Percentiles rank a stretch among this genome's conserved stretches.
phyloP scores from a whole-genome alignment of 1,140 invertebrate genomes.

The Phthorimaea operculella region DNA sequence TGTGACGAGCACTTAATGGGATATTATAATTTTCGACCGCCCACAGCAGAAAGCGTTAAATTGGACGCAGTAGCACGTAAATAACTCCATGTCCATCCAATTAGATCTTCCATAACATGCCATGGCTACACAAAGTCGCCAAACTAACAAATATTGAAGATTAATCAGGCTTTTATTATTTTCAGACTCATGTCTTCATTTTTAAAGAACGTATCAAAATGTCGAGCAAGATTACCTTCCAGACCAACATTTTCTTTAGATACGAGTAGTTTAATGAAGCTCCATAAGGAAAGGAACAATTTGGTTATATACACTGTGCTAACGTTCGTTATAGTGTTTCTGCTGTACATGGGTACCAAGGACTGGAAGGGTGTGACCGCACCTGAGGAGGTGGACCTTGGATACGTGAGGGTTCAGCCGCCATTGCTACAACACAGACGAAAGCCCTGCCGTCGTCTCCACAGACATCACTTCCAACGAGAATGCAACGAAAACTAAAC shows the following conservation, averaged over 20 bases:
- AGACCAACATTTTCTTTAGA: neutral
- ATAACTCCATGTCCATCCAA: constrained; percentile 10
- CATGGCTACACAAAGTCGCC: too few relatives aligned
- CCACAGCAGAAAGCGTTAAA: constrained; percentile 29
- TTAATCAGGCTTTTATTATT: too few relatives aligned
- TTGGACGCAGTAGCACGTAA: constrained; percentile 19
- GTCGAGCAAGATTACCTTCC: neutral
- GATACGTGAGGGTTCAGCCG: constrained; percentile 6
- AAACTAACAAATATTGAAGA: too few relatives aligned
- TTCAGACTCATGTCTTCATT: too few relatives aligned
- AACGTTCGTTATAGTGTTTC: constrained; percentile 27
- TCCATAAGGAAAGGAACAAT: constrained; percentile 6
- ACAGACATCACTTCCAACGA: neutral
- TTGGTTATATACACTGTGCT: constrained; percentile 30
- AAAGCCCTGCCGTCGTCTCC: neutral
- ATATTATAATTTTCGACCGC: constrained; percentile 43
- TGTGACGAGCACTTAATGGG: constrained; percentile 51
- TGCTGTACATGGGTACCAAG: constrained; percentile 35
- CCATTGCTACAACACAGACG: neutral
- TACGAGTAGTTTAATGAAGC: neutral
- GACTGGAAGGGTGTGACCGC: constrained; percentile 44
- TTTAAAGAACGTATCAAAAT: neutral
- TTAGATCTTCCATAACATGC: neutral
- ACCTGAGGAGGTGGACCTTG: constrained; percentile 52
- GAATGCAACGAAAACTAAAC: too few relatives aligned